These are phyloP conservation scores for Cephus nigrinus DNA, from an alignment of 2,888 invertebrate genomes.

Conservation along the genomic window DNA sequence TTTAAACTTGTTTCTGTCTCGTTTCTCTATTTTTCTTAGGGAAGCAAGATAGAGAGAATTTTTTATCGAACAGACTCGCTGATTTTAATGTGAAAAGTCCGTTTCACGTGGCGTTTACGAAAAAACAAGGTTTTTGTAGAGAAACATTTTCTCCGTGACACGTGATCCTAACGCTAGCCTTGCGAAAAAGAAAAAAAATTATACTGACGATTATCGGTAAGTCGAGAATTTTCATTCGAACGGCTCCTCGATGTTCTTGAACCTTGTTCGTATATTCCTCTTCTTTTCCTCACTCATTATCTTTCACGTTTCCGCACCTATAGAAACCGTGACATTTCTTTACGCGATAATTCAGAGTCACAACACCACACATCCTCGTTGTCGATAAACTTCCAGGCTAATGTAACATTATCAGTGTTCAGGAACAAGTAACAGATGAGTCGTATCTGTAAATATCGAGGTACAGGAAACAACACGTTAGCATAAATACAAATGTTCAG, in stretches of 20 bases:
- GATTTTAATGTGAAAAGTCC: too few species aligned
- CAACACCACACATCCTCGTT: background rate
- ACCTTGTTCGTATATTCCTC: background rate
- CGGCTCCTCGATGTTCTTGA: background rate
- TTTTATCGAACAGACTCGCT: too few species aligned
- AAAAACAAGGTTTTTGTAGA: too few species aligned
- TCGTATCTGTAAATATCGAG: background rate
- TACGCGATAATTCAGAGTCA: background rate
- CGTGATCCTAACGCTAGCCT: background rate
- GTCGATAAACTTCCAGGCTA: background rate
- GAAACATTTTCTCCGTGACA: too few species aligned
- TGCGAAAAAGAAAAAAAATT: background rate
- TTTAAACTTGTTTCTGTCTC: background rate
- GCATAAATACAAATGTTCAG: background rate
- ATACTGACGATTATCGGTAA: background rate
- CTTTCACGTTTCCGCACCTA: background rate
- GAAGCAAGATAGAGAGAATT: too few species aligned
- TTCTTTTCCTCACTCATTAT: background rate
- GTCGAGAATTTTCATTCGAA: too few species aligned
- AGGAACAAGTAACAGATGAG: background rate
- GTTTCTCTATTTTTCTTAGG: background rate
- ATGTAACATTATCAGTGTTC: background rate
- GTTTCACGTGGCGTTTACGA: too few species aligned
- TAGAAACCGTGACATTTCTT: background rate
- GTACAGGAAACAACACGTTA: background rate